These are phyloP conservation scores for Sebastes vulpes DNA, from an alignment of 2,797 vertebrate species.

Conservation along the genomic window DNA sequence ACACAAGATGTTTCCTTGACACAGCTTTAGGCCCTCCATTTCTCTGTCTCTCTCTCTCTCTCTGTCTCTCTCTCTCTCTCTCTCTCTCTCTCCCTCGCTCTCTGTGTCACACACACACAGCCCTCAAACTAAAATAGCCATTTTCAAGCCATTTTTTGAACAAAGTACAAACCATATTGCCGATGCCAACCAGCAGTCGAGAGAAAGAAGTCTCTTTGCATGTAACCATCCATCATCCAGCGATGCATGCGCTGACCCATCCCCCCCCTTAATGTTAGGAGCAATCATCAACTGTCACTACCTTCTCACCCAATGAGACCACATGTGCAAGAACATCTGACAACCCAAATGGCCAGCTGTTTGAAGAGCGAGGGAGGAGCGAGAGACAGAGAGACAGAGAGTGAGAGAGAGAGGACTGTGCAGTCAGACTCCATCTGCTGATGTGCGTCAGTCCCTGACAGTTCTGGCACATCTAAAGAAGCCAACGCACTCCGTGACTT, in stretches of 20 bases:
- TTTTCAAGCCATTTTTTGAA: background rate
- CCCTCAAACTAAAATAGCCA: background rate
- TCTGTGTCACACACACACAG: background rate
- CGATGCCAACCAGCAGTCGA: background rate
- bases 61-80: background rate
- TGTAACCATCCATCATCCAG: background rate
- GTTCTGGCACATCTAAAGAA: slow-evolving; percentile 60
- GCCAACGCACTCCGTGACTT: slow-evolving; percentile 44
- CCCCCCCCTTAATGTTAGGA: background rate
- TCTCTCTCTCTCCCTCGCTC: background rate
- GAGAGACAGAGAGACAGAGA: slow-evolving; percentile 21
- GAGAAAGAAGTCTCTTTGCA: background rate
- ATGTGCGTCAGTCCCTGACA: slow-evolving; percentile 70
- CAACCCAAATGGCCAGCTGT: slow-evolving; percentile 54
- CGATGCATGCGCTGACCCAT: background rate
- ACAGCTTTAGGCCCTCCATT: slow-evolving; percentile 12
- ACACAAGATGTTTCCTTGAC: slow-evolving; percentile 63
- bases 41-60: background rate
- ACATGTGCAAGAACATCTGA: slow-evolving; percentile 32
- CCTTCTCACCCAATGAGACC: slow-evolving; percentile 23
- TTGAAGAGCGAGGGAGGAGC: slow-evolving; percentile 31
- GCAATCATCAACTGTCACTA: slow-evolving; percentile 15
- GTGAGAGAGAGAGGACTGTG: slow-evolving; percentile 10
- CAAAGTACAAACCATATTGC: background rate
- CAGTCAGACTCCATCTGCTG: slow-evolving; percentile 74